phyloP scores from a whole-genome alignment of 2,113 vertebrate genomes.

The Noctilio leporinus region DNA sequence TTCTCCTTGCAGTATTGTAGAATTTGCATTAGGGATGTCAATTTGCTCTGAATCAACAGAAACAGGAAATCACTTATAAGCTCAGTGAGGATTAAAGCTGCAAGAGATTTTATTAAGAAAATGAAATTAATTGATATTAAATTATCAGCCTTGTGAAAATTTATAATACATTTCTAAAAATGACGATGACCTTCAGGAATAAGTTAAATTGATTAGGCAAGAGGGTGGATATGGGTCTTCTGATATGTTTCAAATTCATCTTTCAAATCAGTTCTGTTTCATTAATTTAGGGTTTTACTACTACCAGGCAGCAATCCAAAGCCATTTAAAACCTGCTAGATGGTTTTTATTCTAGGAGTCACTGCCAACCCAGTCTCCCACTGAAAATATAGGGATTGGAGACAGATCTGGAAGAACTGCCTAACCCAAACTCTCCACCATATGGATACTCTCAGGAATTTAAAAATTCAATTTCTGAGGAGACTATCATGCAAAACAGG shows the following conservation, averaged over 20 bases:
- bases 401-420: background rate
- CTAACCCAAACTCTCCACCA: background rate
- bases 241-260: conserved; percentile 17
- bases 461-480: background rate
- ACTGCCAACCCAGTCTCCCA: background rate
- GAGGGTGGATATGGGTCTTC: background rate
- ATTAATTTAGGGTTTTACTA: conserved; percentile 54
- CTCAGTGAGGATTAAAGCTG: background rate
- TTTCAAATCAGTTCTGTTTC: conserved; percentile 42
- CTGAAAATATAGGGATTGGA: background rate
- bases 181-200: conserved; percentile 13
- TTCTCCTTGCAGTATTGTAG: background rate
- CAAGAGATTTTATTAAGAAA: background rate
- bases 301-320: conserved; percentile 9
- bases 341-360: background rate
- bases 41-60: background rate
- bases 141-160: background rate
- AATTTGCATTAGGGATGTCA: background rate
- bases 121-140: background rate
- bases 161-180: background rate
- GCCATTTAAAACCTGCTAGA: conserved; percentile 11
- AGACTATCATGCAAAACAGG: background rate
- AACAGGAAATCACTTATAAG: background rate
- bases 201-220: background rate
- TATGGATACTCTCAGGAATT: background rate